Base-by-base conservation (phyloP, 2,888 invertebrate genomes). In the Trisateles emortualis region DNA sequence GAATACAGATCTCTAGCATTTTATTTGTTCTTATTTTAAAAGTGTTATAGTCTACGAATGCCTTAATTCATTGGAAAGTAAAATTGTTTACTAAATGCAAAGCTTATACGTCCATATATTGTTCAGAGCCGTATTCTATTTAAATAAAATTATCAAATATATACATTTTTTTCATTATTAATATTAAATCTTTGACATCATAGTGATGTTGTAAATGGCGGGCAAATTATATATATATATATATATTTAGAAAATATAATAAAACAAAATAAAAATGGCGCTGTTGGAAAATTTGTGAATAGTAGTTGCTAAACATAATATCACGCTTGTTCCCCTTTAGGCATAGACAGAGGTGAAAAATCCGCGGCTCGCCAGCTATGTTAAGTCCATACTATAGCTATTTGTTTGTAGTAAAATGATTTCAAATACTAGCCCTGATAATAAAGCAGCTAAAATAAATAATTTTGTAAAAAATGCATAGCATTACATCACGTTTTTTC, bases 111-210 rank as follows among this genome's bases (percentile, higher is more conserved):
- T 58, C 42, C 26, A 14, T 57, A 51, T 14, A 46, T 68, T 59
- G 67, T 63, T 68, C 64, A 46, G 64, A 70, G 69, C 54, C 62
- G 64, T 52, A 33, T 62, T n/a, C 52, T 58, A 65, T 56, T 8
- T 8, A 68, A 51, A 64, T 70, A 68, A 72, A 64, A 69, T 50
- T 68, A 74, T 68, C 57, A 71, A 62, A 68, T 78, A 79, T 77
- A 78, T 76, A 74, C 72, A 79, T 74, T 78, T 65, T 70, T 70
- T 64, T 67, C 63, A 68, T 68, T 51, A 60, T 52, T 71, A 62
- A 59, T 55, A 62, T 50, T 64, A 56, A 59, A 62, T 68, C 68
- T 74, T 72, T 65, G 67, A 69, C 71, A 74, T 68, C 61, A 50
- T 60, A 51, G 67, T 73, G 73, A 68, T 66, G 68, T 59, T 26